Evolutionary conservation across 2,888 invertebrate genomes (phyloP), one percentile per base, ranked within the genome.

Genomic region (Oxystoma pomonae): DNA sequence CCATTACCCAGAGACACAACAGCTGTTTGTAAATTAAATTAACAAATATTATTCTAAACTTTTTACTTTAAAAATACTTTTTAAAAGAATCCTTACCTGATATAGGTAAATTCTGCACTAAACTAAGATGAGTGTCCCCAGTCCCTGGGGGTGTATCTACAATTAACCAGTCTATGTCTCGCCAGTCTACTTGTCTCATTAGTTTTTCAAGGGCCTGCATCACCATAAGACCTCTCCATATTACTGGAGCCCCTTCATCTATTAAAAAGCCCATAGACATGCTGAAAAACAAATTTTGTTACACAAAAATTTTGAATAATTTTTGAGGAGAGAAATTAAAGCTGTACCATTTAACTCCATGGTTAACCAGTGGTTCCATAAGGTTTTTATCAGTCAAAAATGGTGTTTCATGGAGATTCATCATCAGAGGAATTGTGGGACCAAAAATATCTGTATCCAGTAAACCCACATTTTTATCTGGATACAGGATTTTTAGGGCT

Each of bases 91-190:
- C 22, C 58, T 66, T 76, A 86, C 93, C 96, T 74, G 90, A 83
- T 56, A 97, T 86, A 1, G 93, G 92, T 57, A 96, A 82, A 80
- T 92, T 94, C 80, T 98, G 98, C 53, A 92, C 86, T 1, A 98
- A 84, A 0, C 96, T 95, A 1, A 98, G 83, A 77, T 96, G 96
- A 0, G 95, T 93, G 80, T 98, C 98, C 0, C 98, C 98, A 0
- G 98, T 98, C 35, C 98, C 98, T 0, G 98, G 98, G 1, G 98
- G 98, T 71, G 97, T 96, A 81, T 98, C 98, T 0, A 98, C 85
- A 16, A 98, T 83, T 62, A 98, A 85, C 76, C 91, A 90, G 82
- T 98, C 96, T 59, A 95, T 82, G 0, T 90, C 87, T 1, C 87
- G 90, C 98, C 98, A 98, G 49, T 86, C 85, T n/a, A 96, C 94